Evolutionary conservation across 2,888 invertebrate species (phyloP), one percentile per base, ranked within the genome.

Genomic region (Philhelius pedissequus): DNA sequence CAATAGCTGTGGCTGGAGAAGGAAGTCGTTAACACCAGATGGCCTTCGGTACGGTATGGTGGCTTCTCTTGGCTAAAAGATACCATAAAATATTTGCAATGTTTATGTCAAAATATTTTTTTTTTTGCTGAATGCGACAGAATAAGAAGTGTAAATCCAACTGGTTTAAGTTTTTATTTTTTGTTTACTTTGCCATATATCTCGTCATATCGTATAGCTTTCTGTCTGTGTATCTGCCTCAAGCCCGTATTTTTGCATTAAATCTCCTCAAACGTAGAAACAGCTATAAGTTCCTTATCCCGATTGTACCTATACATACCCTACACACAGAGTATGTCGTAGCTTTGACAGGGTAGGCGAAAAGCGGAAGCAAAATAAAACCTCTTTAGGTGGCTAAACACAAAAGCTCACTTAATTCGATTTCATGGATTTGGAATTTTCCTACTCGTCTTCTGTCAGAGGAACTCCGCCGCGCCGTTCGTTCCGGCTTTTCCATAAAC

Each of bases 331-430:
- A n/a, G n/a, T n/a, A n/a, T n/a, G n/a, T n/a, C 1, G 8, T 18
- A 71, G 35, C 45, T 48, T 64, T 43, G 38, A 40, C 54, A 43
- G 43, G 22, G 22, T 22, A 25, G 6, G 30, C 52, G n/a, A 56
- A 32, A 25, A 3, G 30, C 52, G n/a, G 48, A 32, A 18, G 38
- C 77, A 48, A 25, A 64, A 32, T 45, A 60, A 64, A 68, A 60
- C 66, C 77, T 68, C 73, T 77, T 69, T 73, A 68, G 81, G 81
- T 77, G 81, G 81, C 82, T 69, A 73, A 77, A 83, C 73, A 78
- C 73, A 64, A 78, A 83, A 83, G 78, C 82, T 78, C 64, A 69
- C 78, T 78, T 83, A 78, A 83, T 83, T 83, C 82, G 82, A 83
- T 83, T 83, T 83, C 82, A 83, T 56, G 82, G 78, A 77, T 82